Percentiles rank a stretch among this genome's conserved stretches.
Conservation (phyloP, 2,888 invertebrate species). For the Clistopyga incitator region DNA sequence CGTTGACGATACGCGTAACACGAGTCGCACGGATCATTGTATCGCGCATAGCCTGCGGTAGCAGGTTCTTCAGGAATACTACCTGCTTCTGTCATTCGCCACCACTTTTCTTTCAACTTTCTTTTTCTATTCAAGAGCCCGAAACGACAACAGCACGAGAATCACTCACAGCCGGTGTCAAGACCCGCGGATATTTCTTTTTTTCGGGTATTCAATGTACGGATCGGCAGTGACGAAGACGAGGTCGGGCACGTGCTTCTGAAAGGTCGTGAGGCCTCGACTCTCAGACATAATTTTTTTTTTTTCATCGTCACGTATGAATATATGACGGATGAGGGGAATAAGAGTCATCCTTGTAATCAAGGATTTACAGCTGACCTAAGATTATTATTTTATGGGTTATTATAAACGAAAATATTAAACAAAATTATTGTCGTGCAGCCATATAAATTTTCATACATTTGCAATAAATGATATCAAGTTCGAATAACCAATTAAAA, state of each 20-base stretch:
- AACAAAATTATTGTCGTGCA: no score
- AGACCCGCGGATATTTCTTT: slow-evolving; percentile 11
- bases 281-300: background rate
- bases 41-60: background rate
- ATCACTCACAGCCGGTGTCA: slow-evolving; percentile 21
- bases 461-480: no score
- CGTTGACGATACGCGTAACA: slow-evolving; percentile 43
- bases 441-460: no score
- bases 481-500: no score
- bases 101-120: slow-evolving; percentile 48
- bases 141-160: slow-evolving; percentile 5
- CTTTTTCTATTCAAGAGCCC: slow-evolving; percentile 49
- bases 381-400: background rate
- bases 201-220: slow-evolving; percentile 2
- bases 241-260: slow-evolving; percentile 42
- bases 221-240: slow-evolving; percentile 18
- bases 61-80: slow-evolving; percentile 35
- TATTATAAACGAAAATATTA: background rate
- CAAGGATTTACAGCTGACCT: background rate
- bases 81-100: slow-evolving; percentile 16
- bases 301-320: slow-evolving; percentile 9
- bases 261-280: slow-evolving; percentile 11
- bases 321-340: background rate
- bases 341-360: background rate
- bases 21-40: slow-evolving; percentile 3